Evolutionary conservation across 2,888 invertebrate species (phyloP), one percentile per base, ranked within the genome.

Genomic region (Thera obeliscata): DNA sequence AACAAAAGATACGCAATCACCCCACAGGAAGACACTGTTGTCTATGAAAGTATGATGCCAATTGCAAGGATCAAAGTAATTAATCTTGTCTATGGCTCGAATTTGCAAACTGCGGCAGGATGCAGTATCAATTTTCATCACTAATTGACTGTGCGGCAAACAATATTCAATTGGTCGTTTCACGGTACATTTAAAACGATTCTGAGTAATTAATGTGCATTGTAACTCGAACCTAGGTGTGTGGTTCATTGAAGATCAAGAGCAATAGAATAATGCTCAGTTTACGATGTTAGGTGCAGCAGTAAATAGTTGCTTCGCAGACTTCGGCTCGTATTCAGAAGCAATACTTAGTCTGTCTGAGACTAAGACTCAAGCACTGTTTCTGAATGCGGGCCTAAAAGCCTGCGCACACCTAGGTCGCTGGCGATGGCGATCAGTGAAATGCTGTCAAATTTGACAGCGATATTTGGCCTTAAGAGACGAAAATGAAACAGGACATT

Each of bases 191-290:
- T 71, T 70, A 64, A 66, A 72, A 65, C 71, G 64, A 67, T 71
- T 73, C 69, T 48, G 61, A 41, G 71, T 72, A 72, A 75, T 75
- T 74, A 74, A 75, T 74, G 65, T 75, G 66, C 70, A 64, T 64
- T 66, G 75, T 70, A 74, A 74, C 75, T 67, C 61, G 74, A 74
- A 59, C 67, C 71, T 74, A 74, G 74, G 72, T 75, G 75, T 71
- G 69, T 67, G 67, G 67, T 66, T 71, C 35, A 67, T 69, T 43
- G 61, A 69, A 72, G 75, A 73, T 75, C 75, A 75, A 73, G 73
- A 71, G 55, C 73, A 57, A 57, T 54, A 50, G 56, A 63, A 61
- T 63, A 62, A 50, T 60, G 56, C 59, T 63, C 56, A 63, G n/a
- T 66, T 65, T 60, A 43, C 35, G 56, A 61, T 57, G 11, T 56